Percentiles rank a stretch among this genome's conserved stretches.
Evolutionary conservation across 2,113 vertebrate genomes (phyloP).

Genomic region (Gopherus flavomarginatus): DNA sequence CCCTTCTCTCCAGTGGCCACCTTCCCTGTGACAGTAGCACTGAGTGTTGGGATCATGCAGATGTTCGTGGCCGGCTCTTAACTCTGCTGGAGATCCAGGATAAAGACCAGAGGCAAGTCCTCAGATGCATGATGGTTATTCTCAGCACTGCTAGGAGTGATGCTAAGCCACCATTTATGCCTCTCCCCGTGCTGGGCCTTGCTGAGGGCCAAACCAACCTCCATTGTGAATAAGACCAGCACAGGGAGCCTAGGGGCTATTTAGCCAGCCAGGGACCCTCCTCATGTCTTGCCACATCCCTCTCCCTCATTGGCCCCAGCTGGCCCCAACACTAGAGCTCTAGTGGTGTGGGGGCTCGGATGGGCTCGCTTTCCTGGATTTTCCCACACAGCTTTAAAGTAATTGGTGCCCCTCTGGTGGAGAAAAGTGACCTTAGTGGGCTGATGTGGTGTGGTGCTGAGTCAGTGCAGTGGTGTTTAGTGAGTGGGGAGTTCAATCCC

Average conservation of each 20-base stretch:
- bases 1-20: not conserved
- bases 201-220: not conserved
- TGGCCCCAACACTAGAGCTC: too few species aligned
- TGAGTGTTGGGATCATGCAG: not conserved
- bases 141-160: not conserved
- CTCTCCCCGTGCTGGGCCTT: not conserved
- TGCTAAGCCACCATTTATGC: not conserved
- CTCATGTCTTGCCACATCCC: not conserved
- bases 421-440: not conserved
- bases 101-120: not conserved
- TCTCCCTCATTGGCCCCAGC: not conserved
- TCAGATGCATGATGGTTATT: not conserved
- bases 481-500: not conserved
- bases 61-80: not conserved
- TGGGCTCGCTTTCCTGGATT: not conserved
- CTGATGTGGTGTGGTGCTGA: not conserved
- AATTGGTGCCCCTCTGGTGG: not conserved
- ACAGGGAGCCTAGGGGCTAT: not conserved
- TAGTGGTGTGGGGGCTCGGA: too few species aligned
- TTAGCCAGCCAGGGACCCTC: not conserved
- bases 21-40: conserved; percentile 18
- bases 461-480: not conserved
- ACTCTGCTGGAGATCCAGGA: rapidly evolving
- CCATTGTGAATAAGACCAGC: rapidly evolving
- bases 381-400: not conserved